These are phyloP conservation scores for Theristicus caerulescens DNA, from an alignment of 2,113 vertebrate species.

Conservation along the genomic window DNA sequence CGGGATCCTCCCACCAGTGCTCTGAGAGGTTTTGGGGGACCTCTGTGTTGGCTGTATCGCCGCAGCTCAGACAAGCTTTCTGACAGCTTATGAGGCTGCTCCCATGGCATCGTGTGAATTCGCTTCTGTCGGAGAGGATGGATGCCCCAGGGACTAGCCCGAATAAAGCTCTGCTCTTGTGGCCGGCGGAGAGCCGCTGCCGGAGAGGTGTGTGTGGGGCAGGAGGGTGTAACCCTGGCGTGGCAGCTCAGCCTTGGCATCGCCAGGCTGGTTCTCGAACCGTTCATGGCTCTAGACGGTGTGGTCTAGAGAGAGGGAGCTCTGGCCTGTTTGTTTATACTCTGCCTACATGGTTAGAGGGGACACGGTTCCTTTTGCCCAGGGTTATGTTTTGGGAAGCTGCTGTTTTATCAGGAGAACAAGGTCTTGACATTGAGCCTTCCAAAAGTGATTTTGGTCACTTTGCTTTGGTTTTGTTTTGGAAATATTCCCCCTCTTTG, in stretches of 20 bases:
- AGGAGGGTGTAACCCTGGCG: background rate
- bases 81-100: background rate
- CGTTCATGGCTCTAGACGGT: fast-evolving
- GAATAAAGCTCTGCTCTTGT: background rate
- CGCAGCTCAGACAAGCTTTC: background rate
- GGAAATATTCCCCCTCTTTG: background rate
- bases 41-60: background rate
- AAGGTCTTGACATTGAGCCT: background rate
- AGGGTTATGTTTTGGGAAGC: background rate
- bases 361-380: background rate
- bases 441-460: background rate
- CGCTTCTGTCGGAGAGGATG: fast-evolving
- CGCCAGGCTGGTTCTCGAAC: fast-evolving
- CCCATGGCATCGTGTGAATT: fast-evolving
- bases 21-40: background rate
- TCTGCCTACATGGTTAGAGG: background rate
- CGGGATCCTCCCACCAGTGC: fast-evolving
- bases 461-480: background rate
- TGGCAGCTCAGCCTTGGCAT: background rate
- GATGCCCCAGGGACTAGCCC: background rate
- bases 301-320: background rate
- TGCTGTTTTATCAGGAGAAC: background rate
- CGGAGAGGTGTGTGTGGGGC: background rate
- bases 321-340: background rate
- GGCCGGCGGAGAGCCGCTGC: background rate